Base-by-base conservation (phyloP, 2,113 vertebrate species). In the Corynorhinus townsendii region DNA sequence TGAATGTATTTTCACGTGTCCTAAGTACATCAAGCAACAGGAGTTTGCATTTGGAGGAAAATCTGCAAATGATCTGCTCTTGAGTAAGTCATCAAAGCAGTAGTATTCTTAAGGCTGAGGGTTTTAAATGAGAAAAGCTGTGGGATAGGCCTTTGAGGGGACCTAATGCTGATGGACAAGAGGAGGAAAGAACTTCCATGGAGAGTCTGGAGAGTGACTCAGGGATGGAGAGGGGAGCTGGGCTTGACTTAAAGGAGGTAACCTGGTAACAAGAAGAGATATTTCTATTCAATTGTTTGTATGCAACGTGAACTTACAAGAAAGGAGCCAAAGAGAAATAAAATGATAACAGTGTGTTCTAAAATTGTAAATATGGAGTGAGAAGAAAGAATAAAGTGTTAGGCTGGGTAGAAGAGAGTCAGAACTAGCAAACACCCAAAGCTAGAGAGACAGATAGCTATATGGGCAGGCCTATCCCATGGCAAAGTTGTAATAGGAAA, bases 21-120 rank as follows among this genome's bases (percentile, higher is more conserved):
- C 52, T 24, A 69, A 11, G 54, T 30, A 4, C 22, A 68, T 45
- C 66, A 94, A 91, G 43, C 83, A 87, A 92, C 1, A 79, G 38
- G n/a, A 59, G 38, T 28, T 33, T 43, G 62, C 8, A 3, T 47
- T 88, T 85, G 82, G 24, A 26, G 56, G 52, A 26, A 87, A 87
- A 56, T 90, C 40, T 87, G 35, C 76, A 83, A 52, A 68, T 43
- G 76, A 90, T 80, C 64, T 35, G 30, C 75, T 84, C 43, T 95
- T 59, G 49, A 92, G 52, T 68, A 83, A 81, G 72, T 94, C 59
- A 89, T 79, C 83, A 75, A 79, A 86, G 69, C 64, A n/a, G 82
- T 33, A 9, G 14, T 69, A 77, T 45, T 89, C 80, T 93, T 30
- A 64, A 43, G 62, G 54, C 40, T 86, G 64, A 89, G 40, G 64